Evolutionary conservation across 2,113 vertebrate genomes (phyloP).

Genomic region (Thryonomys swinderianus): DNA sequence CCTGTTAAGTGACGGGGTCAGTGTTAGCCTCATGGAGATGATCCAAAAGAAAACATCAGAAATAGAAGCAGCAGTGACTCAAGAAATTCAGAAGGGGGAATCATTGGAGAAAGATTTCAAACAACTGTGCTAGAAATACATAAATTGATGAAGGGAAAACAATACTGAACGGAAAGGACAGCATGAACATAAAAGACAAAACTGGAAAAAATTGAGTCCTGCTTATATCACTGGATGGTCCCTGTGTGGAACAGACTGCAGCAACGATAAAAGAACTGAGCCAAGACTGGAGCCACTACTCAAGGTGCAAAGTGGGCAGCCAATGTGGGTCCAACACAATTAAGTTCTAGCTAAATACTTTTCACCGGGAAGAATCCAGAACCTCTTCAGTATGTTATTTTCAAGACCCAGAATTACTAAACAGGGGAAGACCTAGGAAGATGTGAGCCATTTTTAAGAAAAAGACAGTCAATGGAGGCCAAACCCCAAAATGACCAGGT

Average conservation of each 20-base stretch:
- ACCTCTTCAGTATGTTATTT: neutral
- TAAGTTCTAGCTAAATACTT: slow-evolving; percentile 2
- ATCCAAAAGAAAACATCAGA: neutral
- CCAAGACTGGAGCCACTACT: neutral
- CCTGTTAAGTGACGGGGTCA: neutral
- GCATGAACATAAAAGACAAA: neutral
- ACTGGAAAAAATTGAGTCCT: neutral
- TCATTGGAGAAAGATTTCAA: neutral
- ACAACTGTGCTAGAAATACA: neutral
- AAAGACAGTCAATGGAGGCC: neutral
- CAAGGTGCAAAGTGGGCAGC: neutral
- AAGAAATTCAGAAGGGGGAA: neutral
- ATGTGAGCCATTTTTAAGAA: slow-evolving; percentile 1
- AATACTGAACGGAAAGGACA: neutral
- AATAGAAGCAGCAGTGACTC: neutral
- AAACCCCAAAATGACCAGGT: neutral
- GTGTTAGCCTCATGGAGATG: neutral
- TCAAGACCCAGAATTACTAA: neutral
- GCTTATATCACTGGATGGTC: neutral
- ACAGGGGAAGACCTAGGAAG: neutral
- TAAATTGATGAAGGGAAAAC: neutral
- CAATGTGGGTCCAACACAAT: neutral
- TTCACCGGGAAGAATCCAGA: slow-evolving; percentile 1
- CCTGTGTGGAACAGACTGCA: neutral
- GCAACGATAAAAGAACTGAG: neutral